A percentile compares a stretch with the other conserved stretches of the same genome.
phyloP scores from a whole-genome alignment of 35 echinoderm and acorn worm species.

The Chiridota heheva region DNA sequence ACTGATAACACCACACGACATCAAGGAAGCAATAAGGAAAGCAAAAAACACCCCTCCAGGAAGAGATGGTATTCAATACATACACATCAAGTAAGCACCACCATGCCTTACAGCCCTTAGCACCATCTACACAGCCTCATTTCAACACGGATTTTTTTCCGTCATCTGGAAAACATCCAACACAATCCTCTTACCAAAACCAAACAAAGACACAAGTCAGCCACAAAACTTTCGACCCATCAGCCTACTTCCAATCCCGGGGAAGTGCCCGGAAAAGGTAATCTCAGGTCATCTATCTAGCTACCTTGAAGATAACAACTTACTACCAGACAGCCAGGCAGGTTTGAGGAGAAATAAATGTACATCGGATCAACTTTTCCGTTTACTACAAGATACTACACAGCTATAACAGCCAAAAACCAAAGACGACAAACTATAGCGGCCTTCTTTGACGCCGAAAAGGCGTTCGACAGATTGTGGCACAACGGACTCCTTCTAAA shows the following conservation, averaged over 20 bases:
- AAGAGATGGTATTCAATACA: neutral
- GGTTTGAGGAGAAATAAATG: neutral
- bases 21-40: too few species aligned
- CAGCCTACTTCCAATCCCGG: slow-evolving; percentile 1
- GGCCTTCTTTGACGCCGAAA: too few species aligned
- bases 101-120: neutral
- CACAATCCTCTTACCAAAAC: neutral
- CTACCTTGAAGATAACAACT: neutral
- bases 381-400: neutral
- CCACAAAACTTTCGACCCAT: slow-evolving; percentile 5
- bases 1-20: too few species aligned
- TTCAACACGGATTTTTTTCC: neutral
- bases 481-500: too few species aligned
- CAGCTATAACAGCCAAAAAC: too few species aligned
- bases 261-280: neutral
- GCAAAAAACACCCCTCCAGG: slow-evolving; percentile 16
- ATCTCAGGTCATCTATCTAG: neutral
- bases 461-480: too few species aligned
- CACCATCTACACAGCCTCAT: neutral
- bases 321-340: neutral
- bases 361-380: slow-evolving; percentile 18
- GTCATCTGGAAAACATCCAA: neutral
- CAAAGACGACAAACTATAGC: too few species aligned
- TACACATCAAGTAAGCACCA: neutral
- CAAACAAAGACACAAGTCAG: neutral